A percentile compares a stretch with the other conserved stretches of the same genome.
These are phyloP conservation scores for Pomacea maculata DNA, from an alignment of 1,140 invertebrate species.

Conservation along the genomic window DNA sequence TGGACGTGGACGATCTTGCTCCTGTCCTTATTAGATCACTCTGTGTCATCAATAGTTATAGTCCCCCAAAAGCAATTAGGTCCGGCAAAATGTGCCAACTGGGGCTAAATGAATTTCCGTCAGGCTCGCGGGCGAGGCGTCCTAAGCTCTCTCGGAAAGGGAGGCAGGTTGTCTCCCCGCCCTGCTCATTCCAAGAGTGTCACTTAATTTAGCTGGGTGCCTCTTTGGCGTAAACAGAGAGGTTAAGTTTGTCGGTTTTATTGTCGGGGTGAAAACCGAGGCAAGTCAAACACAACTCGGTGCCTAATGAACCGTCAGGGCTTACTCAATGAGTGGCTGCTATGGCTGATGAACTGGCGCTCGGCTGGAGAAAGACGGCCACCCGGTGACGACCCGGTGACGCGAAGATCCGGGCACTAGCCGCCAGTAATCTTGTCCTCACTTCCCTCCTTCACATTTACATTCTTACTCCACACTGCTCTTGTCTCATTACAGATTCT, in stretches of 20 bases:
- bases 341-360: background rate
- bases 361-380: no score
- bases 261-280: constrained; percentile 6
- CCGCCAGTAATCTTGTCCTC: no score
- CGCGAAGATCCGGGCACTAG: no score
- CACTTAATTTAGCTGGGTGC: constrained; percentile 14
- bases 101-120: constrained; percentile 31
- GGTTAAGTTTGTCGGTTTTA: constrained; percentile 19
- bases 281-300: constrained; percentile 15
- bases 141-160: background rate
- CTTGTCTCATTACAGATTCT: no score
- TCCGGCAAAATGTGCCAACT: constrained; percentile 28
- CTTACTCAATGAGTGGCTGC: background rate
- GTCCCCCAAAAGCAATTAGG: constrained; percentile 30
- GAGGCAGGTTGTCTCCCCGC: background rate
- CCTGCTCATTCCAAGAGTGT: constrained; percentile 16
- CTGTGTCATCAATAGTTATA: constrained; percentile 33
- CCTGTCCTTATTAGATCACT: constrained; percentile 32
- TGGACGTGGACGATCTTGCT: constrained; percentile 23
- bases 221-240: constrained; percentile 17
- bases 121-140: background rate
- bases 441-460: no score
- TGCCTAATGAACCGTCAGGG: constrained; percentile 16
- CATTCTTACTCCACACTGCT: no score
- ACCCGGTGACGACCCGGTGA: no score